Percentiles rank a stretch among this genome's conserved stretches.
Conservation (phyloP, 2,797 vertebrate genomes). For the Characodon lateralis region DNA sequence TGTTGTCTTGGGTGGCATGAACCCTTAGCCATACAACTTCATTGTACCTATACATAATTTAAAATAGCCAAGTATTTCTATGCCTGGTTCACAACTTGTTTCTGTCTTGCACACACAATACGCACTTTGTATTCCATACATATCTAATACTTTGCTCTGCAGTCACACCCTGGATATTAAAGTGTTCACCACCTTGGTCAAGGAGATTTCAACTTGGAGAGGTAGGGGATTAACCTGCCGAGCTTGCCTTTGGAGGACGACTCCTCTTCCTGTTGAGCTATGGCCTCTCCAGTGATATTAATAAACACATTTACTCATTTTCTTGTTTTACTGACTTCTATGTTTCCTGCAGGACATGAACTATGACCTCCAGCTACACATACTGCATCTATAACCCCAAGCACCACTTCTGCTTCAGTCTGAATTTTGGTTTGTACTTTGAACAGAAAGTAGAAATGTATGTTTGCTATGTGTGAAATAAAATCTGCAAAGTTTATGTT, state of each 20-base stretch:
- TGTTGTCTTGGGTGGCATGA: neutral
- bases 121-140: neutral
- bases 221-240: constrained; percentile 3
- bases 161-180: neutral
- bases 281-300: neutral
- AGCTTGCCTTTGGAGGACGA: constrained; percentile 2
- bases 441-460: neutral
- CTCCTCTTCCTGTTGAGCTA: constrained; percentile 2
- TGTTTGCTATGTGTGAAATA: neutral
- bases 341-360: neutral
- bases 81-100: neutral
- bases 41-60: neutral
- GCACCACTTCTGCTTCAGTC: neutral
- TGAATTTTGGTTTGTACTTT: neutral
- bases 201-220: constrained; percentile 1
- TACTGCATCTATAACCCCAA: neutral
- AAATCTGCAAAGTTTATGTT: neutral
- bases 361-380: neutral
- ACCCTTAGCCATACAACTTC: neutral
- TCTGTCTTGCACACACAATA: neutral
- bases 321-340: constrained; percentile 6
- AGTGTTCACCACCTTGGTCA: neutral
- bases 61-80: neutral
- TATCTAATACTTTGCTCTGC: neutral
- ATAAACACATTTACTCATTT: constrained; percentile 1